phyloP scores from a whole-genome alignment of 2,888 invertebrate genomes.

The Odontothrips loti region DNA sequence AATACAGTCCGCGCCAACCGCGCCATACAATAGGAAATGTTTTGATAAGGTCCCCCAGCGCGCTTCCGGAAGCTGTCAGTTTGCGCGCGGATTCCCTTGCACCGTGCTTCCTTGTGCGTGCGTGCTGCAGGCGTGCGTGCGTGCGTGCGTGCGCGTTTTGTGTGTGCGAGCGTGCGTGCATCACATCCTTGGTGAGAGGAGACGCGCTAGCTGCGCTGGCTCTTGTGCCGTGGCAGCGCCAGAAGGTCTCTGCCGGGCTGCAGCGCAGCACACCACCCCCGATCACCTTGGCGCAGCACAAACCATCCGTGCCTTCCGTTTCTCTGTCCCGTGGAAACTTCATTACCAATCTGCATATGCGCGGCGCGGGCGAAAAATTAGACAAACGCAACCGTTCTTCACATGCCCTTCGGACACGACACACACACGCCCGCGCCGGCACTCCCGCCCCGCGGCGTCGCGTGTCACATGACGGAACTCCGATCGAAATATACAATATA shows the following conservation, averaged over 20 bases:
- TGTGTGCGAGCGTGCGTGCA: constrained; percentile 2
- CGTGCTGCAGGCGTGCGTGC: constrained; percentile 13
- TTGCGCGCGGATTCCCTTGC: not conserved
- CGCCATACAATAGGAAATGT: too few species aligned
- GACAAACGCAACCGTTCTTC: not conserved
- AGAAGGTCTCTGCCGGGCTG: constrained; percentile 41
- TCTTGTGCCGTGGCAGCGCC: constrained; percentile 39
- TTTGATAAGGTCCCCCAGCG: not conserved
- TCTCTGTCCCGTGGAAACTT: not conserved
- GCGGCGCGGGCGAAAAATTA: not conserved
- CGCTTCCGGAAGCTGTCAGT: not conserved
- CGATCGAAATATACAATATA: too few species aligned
- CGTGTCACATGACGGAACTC: too few species aligned
- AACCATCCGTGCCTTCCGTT: constrained; percentile 33
- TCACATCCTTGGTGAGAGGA: not conserved
- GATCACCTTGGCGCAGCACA: constrained; percentile 32
- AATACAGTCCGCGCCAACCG: too few species aligned
- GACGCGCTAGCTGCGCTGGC: too few species aligned
- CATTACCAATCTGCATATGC: not conserved
- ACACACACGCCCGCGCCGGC: too few species aligned
- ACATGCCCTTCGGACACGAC: not conserved
- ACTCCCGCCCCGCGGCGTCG: too few species aligned
- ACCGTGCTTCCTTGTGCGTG: too few species aligned
- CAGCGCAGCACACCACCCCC: not conserved
- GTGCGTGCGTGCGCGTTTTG: constrained; percentile 28